Evolutionary conservation across 2,113 vertebrate species (phyloP).

Genomic region (Ursus arctos): DNA sequence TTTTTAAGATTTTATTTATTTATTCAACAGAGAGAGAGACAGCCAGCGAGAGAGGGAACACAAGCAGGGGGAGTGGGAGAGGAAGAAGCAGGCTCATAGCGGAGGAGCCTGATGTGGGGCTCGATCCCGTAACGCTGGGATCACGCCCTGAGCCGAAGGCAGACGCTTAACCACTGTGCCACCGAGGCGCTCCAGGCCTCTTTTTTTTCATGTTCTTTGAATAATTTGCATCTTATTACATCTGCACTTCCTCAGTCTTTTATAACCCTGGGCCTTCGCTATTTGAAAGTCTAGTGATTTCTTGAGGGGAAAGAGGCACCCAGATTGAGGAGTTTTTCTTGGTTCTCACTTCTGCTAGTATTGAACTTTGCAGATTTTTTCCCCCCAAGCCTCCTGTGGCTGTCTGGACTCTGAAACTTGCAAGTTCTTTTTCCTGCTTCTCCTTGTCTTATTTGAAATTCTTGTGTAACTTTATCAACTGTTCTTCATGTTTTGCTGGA

Average conservation of each 20-base stretch:
- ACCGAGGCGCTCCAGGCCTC: no score
- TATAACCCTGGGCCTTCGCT: neutral
- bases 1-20: no score
- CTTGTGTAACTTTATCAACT: neutral
- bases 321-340: constrained; percentile 8
- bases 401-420: constrained; percentile 19
- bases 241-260: neutral
- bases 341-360: neutral
- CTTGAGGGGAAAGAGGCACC: neutral
- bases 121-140: no score
- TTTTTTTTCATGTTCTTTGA: neutral
- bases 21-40: no score
- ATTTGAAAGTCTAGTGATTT: neutral
- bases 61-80: no score
- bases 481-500: constrained; percentile 24
- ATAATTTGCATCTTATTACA: neutral
- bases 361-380: neutral
- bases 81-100: no score
- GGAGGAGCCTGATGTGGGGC: no score
- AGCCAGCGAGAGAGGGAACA: no score
- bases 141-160: no score
- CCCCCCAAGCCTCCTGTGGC: neutral
- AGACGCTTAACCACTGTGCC: no score
- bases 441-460: neutral
- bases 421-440: neutral